These are phyloP conservation scores for Pachyramphus minor DNA, from an alignment of 2,113 vertebrate species.

Conservation along the genomic window DNA sequence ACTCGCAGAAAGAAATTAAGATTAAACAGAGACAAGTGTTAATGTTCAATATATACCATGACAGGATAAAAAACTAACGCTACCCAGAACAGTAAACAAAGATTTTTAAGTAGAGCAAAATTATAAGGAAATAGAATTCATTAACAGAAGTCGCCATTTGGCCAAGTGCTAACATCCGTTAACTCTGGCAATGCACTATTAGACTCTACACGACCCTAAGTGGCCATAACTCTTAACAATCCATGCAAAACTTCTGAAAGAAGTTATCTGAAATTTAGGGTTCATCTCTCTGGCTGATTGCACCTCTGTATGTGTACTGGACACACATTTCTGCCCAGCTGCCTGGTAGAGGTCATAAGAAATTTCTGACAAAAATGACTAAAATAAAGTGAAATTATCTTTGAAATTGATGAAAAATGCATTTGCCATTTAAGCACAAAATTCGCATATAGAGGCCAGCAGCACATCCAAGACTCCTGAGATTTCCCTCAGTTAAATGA, in stretches of 20 bases:
- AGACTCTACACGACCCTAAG: not conserved
- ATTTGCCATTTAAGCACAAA: constrained; percentile 18
- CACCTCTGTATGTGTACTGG: not conserved
- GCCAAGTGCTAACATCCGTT: not conserved
- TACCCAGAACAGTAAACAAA: not conserved
- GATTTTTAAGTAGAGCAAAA: not conserved
- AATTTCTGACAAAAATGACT: not conserved
- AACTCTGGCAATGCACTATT: not conserved
- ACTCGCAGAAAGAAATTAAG: not conserved
- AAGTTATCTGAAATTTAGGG: not conserved
- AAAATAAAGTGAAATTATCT: not conserved
- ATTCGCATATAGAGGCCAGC: not conserved
- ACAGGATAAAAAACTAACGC: not conserved
- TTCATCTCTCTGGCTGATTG: not conserved
- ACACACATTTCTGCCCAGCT: not conserved
- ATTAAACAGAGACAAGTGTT: not conserved
- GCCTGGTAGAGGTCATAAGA: not conserved
- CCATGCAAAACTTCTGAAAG: not conserved
- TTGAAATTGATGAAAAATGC: too few relatives aligned
- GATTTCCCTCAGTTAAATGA: not conserved
- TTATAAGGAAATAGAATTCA: not conserved
- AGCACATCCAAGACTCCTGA: not conserved
- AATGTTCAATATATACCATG: not conserved
- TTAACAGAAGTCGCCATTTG: not conserved
- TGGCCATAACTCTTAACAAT: not conserved